Evolutionary conservation across 1,140 invertebrate genomes (phyloP).

Genomic region (Drosophila azteca): DNA sequence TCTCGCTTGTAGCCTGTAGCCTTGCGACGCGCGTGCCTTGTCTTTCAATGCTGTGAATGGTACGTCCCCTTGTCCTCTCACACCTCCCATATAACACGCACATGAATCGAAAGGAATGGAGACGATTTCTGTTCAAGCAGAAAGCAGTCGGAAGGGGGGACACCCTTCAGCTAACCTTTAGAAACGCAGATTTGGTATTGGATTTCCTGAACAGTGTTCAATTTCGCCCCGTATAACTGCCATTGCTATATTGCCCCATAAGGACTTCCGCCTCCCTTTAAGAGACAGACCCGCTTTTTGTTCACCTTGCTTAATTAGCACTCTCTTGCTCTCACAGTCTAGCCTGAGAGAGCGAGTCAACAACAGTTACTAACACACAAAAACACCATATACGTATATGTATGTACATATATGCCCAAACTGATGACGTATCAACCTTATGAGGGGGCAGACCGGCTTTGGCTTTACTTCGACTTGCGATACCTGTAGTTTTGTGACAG

Average conservation of each 20-base stretch:
- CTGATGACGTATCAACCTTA: conserved; percentile 66
- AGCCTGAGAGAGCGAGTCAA: no score
- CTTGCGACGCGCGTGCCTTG: conserved; percentile 51
- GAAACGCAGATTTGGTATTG: conserved; percentile 18
- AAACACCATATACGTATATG: not conserved
- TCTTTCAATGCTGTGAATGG: not conserved
- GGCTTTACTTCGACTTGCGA: conserved; percentile 3
- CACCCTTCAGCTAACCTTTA: conserved; percentile 51
- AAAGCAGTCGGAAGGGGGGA: not conserved
- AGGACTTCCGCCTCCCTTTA: conserved; percentile 43
- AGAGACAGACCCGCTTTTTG: conserved; percentile 22
- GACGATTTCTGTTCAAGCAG: not conserved
- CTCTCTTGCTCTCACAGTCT: conserved; percentile 25
- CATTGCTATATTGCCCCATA: conserved; percentile 8
- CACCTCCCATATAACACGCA: conserved; percentile 31
- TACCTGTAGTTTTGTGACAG: conserved; percentile 41
- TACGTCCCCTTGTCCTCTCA: conserved; percentile 51
- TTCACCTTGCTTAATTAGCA: conserved; percentile 52
- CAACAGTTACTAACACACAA: not conserved
- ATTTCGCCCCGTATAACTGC: not conserved
- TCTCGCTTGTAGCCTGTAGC: conserved; percentile 8
- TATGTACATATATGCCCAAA: conserved; percentile 35
- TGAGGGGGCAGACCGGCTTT: conserved; percentile 37
- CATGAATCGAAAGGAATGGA: not conserved
- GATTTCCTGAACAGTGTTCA: conserved; percentile 12